Evolutionary conservation across 2,888 invertebrate genomes (phyloP).

Genomic region (Stenchaetothrips biformis): DNA sequence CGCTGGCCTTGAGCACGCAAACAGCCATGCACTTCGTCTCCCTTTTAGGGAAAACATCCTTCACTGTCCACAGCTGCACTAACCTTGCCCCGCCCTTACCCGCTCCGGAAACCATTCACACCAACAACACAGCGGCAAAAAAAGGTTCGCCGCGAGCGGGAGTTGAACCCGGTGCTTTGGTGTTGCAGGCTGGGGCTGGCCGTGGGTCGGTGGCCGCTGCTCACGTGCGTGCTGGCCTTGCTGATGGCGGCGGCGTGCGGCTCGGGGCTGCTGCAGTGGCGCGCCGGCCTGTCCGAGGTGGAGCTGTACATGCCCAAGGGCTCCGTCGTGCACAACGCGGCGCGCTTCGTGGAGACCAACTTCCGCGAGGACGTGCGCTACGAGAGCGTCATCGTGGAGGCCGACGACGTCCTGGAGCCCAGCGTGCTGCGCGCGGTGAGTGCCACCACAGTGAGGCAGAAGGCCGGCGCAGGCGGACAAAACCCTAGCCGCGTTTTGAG

Average conservation of each 20-base stretch:
- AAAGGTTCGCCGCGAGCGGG: neutral
- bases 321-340: constrained; percentile 43
- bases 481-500: too few species aligned
- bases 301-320: constrained; percentile 44
- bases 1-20: constrained; percentile 37
- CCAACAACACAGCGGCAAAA: constrained; percentile 43
- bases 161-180: neutral
- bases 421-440: constrained; percentile 44
- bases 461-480: too few species aligned
- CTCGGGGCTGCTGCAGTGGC: constrained; percentile 44
- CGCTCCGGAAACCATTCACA: constrained; percentile 41
- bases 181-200: neutral
- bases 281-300: constrained; percentile 44
- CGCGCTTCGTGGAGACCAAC: constrained; percentile 44
- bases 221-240: neutral
- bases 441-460: constrained; percentile 13
- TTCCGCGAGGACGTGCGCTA: constrained; percentile 45
- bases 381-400: constrained; percentile 45
- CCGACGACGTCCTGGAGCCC: constrained; percentile 45
- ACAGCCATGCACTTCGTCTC: too few species aligned
- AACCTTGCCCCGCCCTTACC: too few species aligned
- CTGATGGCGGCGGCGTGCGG: constrained; percentile 39
- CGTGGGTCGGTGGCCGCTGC: neutral
- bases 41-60: too few species aligned
- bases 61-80: too few species aligned